These are phyloP conservation scores for Cydia splendana DNA, from an alignment of 1,140 invertebrate genomes.

Conservation along the genomic window DNA sequence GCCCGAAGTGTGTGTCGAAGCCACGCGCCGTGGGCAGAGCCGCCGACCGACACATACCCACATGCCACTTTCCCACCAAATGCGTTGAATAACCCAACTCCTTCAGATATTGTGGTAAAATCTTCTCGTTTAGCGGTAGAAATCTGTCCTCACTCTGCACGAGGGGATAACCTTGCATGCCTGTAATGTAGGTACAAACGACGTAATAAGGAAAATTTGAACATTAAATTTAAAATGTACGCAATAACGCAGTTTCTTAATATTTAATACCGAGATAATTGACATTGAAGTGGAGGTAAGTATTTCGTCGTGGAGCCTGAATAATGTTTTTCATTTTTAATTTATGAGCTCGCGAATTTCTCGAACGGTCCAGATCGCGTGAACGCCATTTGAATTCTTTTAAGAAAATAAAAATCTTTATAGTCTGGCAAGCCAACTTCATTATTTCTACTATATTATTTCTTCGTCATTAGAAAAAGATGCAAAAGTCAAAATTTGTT, in stretches of 20 bases:
- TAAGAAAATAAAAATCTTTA: not conserved
- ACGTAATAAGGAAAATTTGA: conserved; percentile 6
- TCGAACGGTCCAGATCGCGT: not conserved
- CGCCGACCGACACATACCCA: conserved; percentile 85
- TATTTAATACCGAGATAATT: not conserved
- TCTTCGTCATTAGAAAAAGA: too few species aligned
- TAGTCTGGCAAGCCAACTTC: too few species aligned
- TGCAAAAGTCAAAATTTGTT: too few species aligned
- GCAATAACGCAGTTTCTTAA: conserved; percentile 11
- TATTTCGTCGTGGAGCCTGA: not conserved
- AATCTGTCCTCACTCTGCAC: conserved; percentile 65
- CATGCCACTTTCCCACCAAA: conserved; percentile 96
- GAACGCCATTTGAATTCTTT: not conserved
- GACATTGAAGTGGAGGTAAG: conserved; percentile 9
- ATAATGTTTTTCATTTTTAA: conserved; percentile 3
- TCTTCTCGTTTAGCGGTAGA: conserved; percentile 80
- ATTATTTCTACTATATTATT: too few species aligned
- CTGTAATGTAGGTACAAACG: conserved; percentile 41
- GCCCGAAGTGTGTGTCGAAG: conserved; percentile 93
- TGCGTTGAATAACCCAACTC: conserved; percentile 89
- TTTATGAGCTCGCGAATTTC: not conserved
- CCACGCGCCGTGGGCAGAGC: conserved; percentile 90
- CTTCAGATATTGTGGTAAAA: conserved; percentile 88
- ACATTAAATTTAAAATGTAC: not conserved
- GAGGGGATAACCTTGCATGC: conserved; percentile 71